Base-by-base conservation (phyloP, 2,797 vertebrate genomes). In the Muscicapa striata region DNA sequence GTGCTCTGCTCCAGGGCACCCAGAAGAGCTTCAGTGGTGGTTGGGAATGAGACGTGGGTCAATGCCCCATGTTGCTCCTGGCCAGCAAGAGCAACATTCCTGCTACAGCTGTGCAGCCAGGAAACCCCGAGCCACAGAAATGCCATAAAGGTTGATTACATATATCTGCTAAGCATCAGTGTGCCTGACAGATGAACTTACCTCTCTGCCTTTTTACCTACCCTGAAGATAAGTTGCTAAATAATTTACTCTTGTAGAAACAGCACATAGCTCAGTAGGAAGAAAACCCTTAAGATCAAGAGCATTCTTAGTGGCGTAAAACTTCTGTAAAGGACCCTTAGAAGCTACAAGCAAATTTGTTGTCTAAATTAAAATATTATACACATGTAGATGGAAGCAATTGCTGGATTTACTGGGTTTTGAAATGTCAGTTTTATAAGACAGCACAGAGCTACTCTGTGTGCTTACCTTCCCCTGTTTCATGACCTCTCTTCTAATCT, bases 51-150 rank as follows among this genome's bases (percentile, higher is more conserved):
- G 66, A 81, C 26, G 8, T 11, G 23, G 16, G 24, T 45, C 70
- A 52, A 10, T 14, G n/a, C 3, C 17, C 30, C 2, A 0, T 0
- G 0, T 11, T 68, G 38, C 7, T 30, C 30, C 24, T 23, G 49
- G 30, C 19, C 43, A 76, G 27, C 41, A 76, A 36, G 34, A 66
- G 20, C 46, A 77, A 17, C 6, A 11, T 13, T 36, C 15, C 48
- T 48, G 29, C 32, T 3, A 21, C 6, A 5, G 22, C 19, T 69
- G 19, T 51, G 14, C 12, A 46, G 12, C 27, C 32, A 34, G 29
- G 32, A 83, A 70, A 70, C 23, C 3, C 1, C 2, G 21, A 72
- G 59, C 27, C 45, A 52, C 1, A 4, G 29, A 84, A 92, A 73
- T 12, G 18, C 12, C 40, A 82, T 3, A 14, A 30, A 55, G 36